phyloP scores from a whole-genome alignment of 2,888 invertebrate genomes.

The Tenodera sinensis region DNA sequence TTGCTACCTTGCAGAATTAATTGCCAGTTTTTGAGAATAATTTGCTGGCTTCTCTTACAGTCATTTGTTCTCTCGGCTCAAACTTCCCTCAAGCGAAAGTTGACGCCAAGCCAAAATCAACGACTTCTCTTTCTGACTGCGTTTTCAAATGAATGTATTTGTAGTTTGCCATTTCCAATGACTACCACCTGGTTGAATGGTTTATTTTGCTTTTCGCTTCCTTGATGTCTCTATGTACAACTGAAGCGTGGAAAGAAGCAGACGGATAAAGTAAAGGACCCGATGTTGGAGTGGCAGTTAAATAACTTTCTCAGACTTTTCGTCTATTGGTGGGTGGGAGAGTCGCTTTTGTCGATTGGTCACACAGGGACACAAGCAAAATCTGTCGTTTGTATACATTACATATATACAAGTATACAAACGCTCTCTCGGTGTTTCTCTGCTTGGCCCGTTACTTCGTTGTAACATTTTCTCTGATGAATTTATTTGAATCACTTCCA shows the following conservation, averaged over 20 bases:
- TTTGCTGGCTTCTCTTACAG: neutral
- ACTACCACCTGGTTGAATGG: neutral
- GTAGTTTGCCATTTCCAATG: neutral
- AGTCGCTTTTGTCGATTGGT: neutral
- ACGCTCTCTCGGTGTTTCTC: neutral
- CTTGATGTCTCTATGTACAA: neutral
- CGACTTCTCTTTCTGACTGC: neutral
- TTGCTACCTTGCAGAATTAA: neutral
- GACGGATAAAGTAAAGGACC: neutral
- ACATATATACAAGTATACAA: neutral
- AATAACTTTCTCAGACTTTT: slow-evolving; percentile 17
- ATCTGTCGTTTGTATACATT: neutral
- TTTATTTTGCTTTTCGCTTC: neutral
- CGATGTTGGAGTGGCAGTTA: neutral
- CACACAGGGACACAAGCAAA: neutral
- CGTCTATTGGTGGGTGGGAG: neutral
- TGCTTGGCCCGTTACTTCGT: slow-evolving; percentile 13
- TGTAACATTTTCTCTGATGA: slow-evolving; percentile 25
- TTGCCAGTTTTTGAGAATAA: neutral
- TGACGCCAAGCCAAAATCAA: neutral
- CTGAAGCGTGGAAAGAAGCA: neutral
- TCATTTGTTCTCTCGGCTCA: neutral
- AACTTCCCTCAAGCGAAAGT: neutral
- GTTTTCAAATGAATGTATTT: slow-evolving; percentile 2
- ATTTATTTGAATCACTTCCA: slow-evolving; percentile 30